Percentiles rank a stretch among this genome's conserved stretches.
These are phyloP conservation scores for Hypsibius dujardini DNA, from an alignment of 1,140 invertebrate species.

Conservation along the genomic window DNA sequence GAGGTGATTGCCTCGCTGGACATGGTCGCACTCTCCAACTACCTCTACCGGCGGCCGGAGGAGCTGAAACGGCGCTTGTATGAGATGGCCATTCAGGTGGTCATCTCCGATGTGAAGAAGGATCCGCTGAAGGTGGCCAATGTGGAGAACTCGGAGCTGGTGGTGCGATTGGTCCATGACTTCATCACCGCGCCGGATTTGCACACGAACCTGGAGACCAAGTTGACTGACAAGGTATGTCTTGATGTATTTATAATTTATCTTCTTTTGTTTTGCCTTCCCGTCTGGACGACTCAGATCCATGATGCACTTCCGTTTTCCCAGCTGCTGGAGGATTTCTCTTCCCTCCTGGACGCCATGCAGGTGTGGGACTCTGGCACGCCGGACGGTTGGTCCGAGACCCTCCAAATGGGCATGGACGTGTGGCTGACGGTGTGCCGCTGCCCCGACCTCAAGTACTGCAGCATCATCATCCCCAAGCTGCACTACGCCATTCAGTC, in stretches of 20 bases:
- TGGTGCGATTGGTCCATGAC: slow-evolving; percentile 7
- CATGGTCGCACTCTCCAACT: slow-evolving; percentile 41
- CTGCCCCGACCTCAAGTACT: slow-evolving; percentile 4
- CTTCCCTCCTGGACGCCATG: slow-evolving; percentile 38
- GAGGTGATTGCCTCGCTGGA: slow-evolving; percentile 45
- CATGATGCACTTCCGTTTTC: slow-evolving; percentile 13
- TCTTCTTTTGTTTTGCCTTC: not conserved
- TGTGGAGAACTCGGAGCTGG: slow-evolving; percentile 11
- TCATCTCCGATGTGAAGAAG: slow-evolving; percentile 4
- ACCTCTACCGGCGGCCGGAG: slow-evolving; percentile 40
- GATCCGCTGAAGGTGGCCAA: not conserved
- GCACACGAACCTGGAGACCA: not conserved
- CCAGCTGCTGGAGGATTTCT: slow-evolving; percentile 40
- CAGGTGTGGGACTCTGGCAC: slow-evolving; percentile 39
- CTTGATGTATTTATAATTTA: not conserved
- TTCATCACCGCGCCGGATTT: slow-evolving; percentile 14
- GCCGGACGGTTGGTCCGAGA: slow-evolving; percentile 40
- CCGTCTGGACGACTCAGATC: no score
- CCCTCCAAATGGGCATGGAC: slow-evolving; percentile 39
- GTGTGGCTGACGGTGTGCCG: slow-evolving; percentile 34
- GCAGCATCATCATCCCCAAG: slow-evolving; percentile 15
- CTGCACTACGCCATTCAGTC: slow-evolving; percentile 11
- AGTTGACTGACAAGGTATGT: slow-evolving; percentile 3
- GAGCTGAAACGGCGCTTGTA: slow-evolving; percentile 41
- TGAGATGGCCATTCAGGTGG: slow-evolving; percentile 41